These are phyloP conservation scores for Pyxicephalus adspersus DNA, from an alignment of 2,113 vertebrate genomes.

Conservation along the genomic window DNA sequence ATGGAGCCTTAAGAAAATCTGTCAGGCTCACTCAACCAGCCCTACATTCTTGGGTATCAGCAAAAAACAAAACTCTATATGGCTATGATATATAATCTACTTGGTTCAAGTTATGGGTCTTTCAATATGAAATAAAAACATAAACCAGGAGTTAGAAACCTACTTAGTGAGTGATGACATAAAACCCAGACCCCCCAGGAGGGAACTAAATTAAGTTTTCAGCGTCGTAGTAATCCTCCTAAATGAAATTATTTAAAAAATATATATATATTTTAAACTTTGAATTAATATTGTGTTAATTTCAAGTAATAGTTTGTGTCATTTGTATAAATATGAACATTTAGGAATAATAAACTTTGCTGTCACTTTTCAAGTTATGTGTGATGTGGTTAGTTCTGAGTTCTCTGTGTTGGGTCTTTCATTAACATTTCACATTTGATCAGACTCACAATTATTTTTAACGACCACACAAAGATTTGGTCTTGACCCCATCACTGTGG, in stretches of 20 bases:
- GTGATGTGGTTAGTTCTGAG: conserved; percentile 19
- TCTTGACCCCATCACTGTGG: conserved; percentile 23
- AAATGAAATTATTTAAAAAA: conserved; percentile 26
- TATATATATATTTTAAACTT: conserved; percentile 51
- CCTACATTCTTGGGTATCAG: too few relatives aligned
- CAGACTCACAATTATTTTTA: conserved; percentile 9
- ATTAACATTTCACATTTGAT: conserved; percentile 39
- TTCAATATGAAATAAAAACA: too few relatives aligned
- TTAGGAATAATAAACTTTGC: conserved; percentile 16
- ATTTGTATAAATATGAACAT: background rate
- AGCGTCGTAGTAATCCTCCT: too few relatives aligned
- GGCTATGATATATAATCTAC: too few relatives aligned
- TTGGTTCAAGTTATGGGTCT: too few relatives aligned
- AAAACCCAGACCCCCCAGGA: too few relatives aligned
- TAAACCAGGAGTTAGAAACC: too few relatives aligned
- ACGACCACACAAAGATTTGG: conserved; percentile 38
- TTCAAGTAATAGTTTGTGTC: background rate
- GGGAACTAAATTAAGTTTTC: too few relatives aligned
- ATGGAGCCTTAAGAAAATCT: too few relatives aligned
- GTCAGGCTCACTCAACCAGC: too few relatives aligned
- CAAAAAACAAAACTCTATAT: too few relatives aligned
- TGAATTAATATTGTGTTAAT: background rate
- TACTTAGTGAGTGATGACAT: too few relatives aligned
- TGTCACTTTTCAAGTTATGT: conserved; percentile 12
- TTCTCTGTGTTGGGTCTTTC: conserved; percentile 28